Base-by-base conservation (phyloP, 2,113 vertebrate genomes). In the Stigmatopora nigra region DNA sequence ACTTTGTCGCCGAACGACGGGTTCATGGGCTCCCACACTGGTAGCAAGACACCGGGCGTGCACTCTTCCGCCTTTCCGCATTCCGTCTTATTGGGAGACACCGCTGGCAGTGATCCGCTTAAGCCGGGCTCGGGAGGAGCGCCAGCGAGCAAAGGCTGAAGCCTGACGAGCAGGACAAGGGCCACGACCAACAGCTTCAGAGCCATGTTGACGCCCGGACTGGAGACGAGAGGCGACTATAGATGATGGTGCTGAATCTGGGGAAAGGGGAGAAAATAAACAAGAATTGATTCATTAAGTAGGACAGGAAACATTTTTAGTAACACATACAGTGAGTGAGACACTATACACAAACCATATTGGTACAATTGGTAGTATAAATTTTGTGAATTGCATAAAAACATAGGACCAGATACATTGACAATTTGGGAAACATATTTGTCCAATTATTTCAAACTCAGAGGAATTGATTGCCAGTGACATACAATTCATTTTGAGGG, bases 1-100 rank as follows among this genome's bases (percentile, higher is more conserved):
- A 99, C 95, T 85, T 98, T 99, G 88, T 99, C 97, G 19, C 96
- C 96, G 2, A 94, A 95, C 0, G 97, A 97, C 8, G 97, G 97
- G 68, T 98, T 95, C 70, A 89, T 92, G 41, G 97, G 97, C 51
- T 96, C 93, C 97, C 97, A 99, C 7, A 98, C 82, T 0, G 97
- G 97, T 49, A 99, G 86, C 67, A 98, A 82, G 68, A 99, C 94
- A 0, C 97, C 97, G 65, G 80, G 88, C 63, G 87, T 68, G 77
- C 97, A 99, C 49, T 82, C 66, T 68, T 92, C 94, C 0, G 91
- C 61, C 70, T 93, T 95, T 13, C 86, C 87, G 67, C 97, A 99
- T 57, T 89, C 79, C 36, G 84, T 82, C 0, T 89, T 91, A 61
- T 80, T 82, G 58, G 81, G 72, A 1, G 91, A 92, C 68, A 75